phyloP scores from a whole-genome alignment of 2,113 vertebrate species.

The Edolisoma coerulescens region DNA sequence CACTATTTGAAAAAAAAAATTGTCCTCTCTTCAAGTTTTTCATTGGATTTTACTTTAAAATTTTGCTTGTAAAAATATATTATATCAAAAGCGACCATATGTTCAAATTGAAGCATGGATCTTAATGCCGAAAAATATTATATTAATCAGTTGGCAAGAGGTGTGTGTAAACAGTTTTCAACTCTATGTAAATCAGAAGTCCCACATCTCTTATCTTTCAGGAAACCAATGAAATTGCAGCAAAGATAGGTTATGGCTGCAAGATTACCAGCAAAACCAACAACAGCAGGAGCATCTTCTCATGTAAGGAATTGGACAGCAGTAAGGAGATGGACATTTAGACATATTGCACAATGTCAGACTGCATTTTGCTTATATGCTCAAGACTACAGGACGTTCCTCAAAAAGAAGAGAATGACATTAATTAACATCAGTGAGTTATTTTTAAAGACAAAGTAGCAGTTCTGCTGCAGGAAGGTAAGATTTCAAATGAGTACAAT shows the following conservation, averaged over 20 bases:
- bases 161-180: background rate
- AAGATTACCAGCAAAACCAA: background rate
- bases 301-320: background rate
- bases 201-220: background rate
- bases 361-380: background rate
- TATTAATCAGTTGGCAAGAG: background rate
- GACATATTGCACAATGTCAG: background rate
- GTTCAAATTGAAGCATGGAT: background rate
- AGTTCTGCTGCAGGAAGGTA: background rate
- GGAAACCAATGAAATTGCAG: background rate
- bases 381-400: background rate
- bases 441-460: background rate
- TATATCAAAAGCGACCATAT: background rate
- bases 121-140: background rate
- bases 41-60: background rate
- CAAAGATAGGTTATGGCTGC: background rate
- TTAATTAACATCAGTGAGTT: background rate
- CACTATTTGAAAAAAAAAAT: background rate
- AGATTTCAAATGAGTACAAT: background rate
- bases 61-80: background rate
- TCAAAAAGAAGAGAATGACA: background rate
- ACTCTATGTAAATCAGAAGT: background rate
- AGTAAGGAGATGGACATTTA: background rate
- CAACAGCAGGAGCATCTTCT: background rate
- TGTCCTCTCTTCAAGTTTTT: conserved; percentile 6